Evolutionary conservation across 2,888 invertebrate genomes (phyloP).

Genomic region (Lycophotia porphyrea): DNA sequence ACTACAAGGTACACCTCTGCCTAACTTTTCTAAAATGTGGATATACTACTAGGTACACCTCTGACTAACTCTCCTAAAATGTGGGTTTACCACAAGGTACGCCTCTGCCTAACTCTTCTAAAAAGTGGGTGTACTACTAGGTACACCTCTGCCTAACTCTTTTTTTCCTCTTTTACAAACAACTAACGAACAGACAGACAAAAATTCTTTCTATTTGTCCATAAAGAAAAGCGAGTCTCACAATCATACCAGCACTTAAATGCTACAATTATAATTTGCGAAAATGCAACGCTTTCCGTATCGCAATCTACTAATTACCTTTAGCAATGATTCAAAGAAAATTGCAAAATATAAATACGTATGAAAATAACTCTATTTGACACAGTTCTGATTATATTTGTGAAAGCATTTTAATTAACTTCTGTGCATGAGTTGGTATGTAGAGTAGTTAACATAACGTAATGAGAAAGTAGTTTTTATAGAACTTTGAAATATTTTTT

Average conservation of each 20-base stretch:
- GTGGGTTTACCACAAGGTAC: too few species aligned
- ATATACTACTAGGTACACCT: too few species aligned
- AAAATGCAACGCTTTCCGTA: conserved; percentile 31
- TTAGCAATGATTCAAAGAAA: conserved; percentile 20
- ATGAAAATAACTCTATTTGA: conserved; percentile 11
- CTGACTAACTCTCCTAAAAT: too few species aligned
- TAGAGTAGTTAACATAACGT: conserved; percentile 12
- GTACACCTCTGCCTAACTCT: too few species aligned
- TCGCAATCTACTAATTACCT: conserved; percentile 43
- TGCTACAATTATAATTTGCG: conserved; percentile 33
- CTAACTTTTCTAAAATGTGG: too few species aligned
- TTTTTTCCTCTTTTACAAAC: neutral
- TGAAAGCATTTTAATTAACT: conserved; percentile 28
- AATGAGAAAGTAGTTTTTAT: neutral
- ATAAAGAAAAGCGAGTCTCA: conserved; percentile 17
- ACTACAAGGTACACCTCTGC: too few species aligned
- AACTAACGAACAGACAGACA: neutral
- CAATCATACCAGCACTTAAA: conserved; percentile 12
- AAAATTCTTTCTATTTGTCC: neutral
- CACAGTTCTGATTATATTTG: neutral
- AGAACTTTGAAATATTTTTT: neutral
- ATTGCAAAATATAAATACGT: conserved; percentile 11
- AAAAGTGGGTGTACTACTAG: too few species aligned
- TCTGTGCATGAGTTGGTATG: neutral
- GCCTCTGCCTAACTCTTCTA: too few species aligned